Base-by-base conservation (phyloP, 2,888 invertebrate species). In the Lasioglossum figueresi region DNA sequence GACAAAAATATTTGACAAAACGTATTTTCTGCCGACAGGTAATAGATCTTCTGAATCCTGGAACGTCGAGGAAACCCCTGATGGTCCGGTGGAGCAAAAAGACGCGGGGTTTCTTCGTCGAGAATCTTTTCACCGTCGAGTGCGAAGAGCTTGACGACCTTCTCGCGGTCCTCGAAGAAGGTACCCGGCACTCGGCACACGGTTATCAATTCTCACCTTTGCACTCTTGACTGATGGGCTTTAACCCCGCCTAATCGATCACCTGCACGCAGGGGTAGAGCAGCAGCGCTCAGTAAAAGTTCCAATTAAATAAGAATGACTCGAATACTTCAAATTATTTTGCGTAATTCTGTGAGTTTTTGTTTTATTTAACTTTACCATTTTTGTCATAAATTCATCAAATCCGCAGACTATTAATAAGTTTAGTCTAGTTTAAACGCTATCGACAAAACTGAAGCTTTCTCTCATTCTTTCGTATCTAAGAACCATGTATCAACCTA, bases 81-180 rank as follows among this genome's bases (percentile, higher is more conserved):
- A 97, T 98, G 80, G 98, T 99, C 19, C 96, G 99, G 75, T 99
- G 99, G 99, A 98, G 98, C 70, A 99, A 99, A 94, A 99, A 99
- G 94, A 97, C 97, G 74, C 96, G 98, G 23, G 98, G 99, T 4
- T 99, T 99, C 95, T 99, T 99, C 94, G 99, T 99, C 8, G 99
- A 99, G 95, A 99, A 99, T 95, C 96, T 98, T n/a, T 99, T 99
- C 94, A 98, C 98, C 0, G 98, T 99, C 0, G 98, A 99, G 94
- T 99, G 99, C 94, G 98, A 98, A 94, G 97, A 98, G 92, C 95
- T 99, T 73, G 99, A 99, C 91, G 99, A 99, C 95, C 96, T 99
- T 81, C 96, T 98, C 92, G 99, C 99, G 0, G 99, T 99, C 37
- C 95, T 99, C 68, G 99, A 99, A 95, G 99, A 99, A 96, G 99